Base-by-base conservation (phyloP, 1,140 invertebrate species). In the Zaprionus kolodkinae region DNA sequence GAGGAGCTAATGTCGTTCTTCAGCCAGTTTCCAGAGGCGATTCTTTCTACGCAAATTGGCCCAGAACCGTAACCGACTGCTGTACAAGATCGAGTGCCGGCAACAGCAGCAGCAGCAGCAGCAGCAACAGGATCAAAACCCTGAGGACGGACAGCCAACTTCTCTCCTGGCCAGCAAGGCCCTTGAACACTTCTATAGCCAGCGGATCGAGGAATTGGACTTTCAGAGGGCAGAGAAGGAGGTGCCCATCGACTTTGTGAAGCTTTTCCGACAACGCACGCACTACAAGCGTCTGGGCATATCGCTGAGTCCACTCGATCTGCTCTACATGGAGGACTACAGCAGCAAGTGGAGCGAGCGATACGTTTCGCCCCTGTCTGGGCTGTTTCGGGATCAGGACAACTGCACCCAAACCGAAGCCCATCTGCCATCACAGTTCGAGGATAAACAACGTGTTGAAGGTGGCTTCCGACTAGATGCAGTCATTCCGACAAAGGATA, bases 231-330 rank as follows among this genome's bases (percentile, higher is more conserved):
- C 45, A 36, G 12, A 45, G 27, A 30, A 30, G 10, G 43, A 50
- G 6, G 13, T 13, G 1, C 6, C 30, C 6, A 62, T 80, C 15
- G 38, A 65, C 1, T 80, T 81, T 40, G 57, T 81, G 6, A 40
- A 80, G 10, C 48, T 81, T 0, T 74, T 36, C 13, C 61, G 74
- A 4, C 61, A 66, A 38, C 70, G 52, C 13, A 11, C 62, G 36
- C 48, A 73, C 9, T 74, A 56, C 54, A 65, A 81, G 1, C 13
- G 43, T 0, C 5, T 77, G 68, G 78, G 69, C 5, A 50, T 80
- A 11, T 52, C 78, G 0, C 17, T 77, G 6, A 73, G 69, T 6
- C 21, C 62, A 6, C 30, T 64, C 3, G 79, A 81, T 13, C 61
- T 80, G 0, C 35, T 74, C 11, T 57, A 70, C 9, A 69, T 79